Base-by-base conservation (phyloP, 2,113 vertebrate genomes). In the Hypomesus transpacificus region DNA sequence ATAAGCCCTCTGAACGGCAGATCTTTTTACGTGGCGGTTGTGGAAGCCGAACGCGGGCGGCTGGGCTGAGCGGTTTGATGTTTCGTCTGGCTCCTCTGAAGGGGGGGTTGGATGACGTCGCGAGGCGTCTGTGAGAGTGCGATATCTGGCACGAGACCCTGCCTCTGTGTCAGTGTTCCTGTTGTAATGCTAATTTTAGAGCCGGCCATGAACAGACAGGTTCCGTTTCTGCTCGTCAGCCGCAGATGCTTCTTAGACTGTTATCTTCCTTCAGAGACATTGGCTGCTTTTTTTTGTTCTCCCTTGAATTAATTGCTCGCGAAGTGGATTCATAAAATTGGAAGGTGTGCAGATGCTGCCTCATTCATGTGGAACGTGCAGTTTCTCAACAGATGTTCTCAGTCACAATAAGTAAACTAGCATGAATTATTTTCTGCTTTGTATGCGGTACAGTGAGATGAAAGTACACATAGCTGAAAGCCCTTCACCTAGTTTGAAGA, bases 341-440 rank as follows among this genome's bases (percentile, higher is more conserved):
- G 78, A 76, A 85, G 85, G 78, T 79, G 75, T 56, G 76, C 85
- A 89, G 84, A 87, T 87, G 86, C 73, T 79, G 39, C 70, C 52
- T 73, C 74, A 71, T 74, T 81, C 77, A 81, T 79, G 74, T 80
- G 80, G 76, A 87, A 78, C 69, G 61, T 71, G 70, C 68, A 9
- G 77, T 82, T 81, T 79, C 62, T 74, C 75, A 76, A 72, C 86
- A 89, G 86, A 87, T 86, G 87, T 86, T 87, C 76, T 34, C 46
- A 63, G 50, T 85, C 80, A 65, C 66, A 63, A 56, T 69, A 77
- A 82, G 84, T 80, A 77, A 80, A 80, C 71, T 59, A 52, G 50
- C 3, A 14, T 70, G 53, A 66, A 46, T 62, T 64, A 24, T 65
- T 66, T 60, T 68, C 4, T n/a, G 28, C 69, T 78, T 81, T 71